phyloP scores from a whole-genome alignment of 2,797 vertebrate species.

The Potorous gilbertii region DNA sequence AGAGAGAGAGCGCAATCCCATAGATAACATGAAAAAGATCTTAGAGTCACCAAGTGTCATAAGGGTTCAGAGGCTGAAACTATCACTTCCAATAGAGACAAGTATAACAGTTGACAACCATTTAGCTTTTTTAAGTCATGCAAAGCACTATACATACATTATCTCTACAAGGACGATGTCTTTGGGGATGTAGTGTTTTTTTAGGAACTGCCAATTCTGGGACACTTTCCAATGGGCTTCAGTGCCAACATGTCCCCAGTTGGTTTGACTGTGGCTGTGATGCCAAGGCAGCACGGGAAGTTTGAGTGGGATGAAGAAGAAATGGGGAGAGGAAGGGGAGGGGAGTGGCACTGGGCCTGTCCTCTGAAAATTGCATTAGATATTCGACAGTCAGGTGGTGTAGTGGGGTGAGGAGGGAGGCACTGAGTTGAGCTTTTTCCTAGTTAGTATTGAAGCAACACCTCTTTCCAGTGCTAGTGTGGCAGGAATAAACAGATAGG shows the following conservation, averaged over 20 bases:
- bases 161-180: neutral
- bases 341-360: neutral
- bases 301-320: neutral
- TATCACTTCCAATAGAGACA: neutral
- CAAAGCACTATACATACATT: neutral
- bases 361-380: neutral
- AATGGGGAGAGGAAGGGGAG: neutral
- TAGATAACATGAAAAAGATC: neutral
- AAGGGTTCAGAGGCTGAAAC: neutral
- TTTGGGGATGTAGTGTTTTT: neutral
- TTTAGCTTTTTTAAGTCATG: neutral
- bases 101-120: neutral
- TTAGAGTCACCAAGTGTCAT: neutral
- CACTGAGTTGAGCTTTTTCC: neutral
- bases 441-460: neutral
- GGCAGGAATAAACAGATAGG: neutral
- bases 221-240: neutral
- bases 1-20: neutral
- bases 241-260: neutral
- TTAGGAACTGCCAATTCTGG: neutral
- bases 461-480: neutral
- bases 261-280: neutral
- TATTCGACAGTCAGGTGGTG: neutral
- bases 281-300: neutral
- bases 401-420: neutral